Evolutionary conservation across 2,113 vertebrate genomes (phyloP), one percentile per base, ranked within the genome.

Genomic region (Leptocoma aspasia): DNA sequence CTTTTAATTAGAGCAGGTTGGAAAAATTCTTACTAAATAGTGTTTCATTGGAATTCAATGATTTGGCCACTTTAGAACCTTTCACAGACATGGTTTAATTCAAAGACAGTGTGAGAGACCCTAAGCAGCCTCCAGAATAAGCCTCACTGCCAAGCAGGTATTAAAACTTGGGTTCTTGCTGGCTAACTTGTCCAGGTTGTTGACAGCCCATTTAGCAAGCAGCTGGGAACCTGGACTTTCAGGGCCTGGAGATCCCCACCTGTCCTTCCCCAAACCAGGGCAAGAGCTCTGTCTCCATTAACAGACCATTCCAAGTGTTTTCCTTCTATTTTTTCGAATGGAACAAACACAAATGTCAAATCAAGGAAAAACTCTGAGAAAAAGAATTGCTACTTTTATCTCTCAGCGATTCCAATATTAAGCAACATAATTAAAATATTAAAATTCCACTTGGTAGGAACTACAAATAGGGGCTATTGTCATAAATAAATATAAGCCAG

Each of bases 381-480:
- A 72, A 87, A 76, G 1, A 30, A 49, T 37, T 35, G 15, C 3
- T 60, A 9, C 45, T 80, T 88, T 76, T 41, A 41, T 65, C 21
- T 79, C 33, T 63, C 18, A 65, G n/a, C 60, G 28, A 82, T 70
- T 72, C 31, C 45, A 76, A 45, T 75, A 84, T 44, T 49, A 80
- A 60, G 18, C 10, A 69, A 66, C 2, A 13, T 22, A 81, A 83
- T 4, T 42, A 49, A 69, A 87, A 56, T 11, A 88, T 42, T 71
- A 82, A 53, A 72, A 64, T 45, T 82, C 42, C 31, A 47, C 26
- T 53, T 41, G 15, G 8, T 39, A 30, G 20, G 3, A 76, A 54
- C 2, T 50, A 37, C 5, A 30, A 54, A 26, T 4, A 4, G 19
- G 7, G 5, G 45, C 14, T 64, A 52, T 8, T 0, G 0, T 31